Base-by-base conservation (phyloP, 2,888 invertebrate genomes). In the Trachelus stipa region DNA sequence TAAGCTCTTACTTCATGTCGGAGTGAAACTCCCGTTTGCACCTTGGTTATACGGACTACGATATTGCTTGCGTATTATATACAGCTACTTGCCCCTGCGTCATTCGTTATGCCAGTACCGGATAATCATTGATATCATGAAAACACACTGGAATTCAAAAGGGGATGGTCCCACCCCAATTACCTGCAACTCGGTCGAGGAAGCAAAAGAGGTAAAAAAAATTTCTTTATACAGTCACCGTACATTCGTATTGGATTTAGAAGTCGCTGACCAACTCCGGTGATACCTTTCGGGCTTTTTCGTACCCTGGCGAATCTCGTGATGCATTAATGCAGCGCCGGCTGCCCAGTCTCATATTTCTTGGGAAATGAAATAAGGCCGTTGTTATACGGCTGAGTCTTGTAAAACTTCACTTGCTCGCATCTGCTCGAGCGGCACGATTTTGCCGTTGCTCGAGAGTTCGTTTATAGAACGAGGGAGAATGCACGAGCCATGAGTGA, bases 351-450 rank as follows among this genome's bases (percentile, higher is more conserved):
- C 86, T 84, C 85, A 85, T 89, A 88, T 87, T 87, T 89, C 86
- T 88, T 81, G 83, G 82, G 83, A 85, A 86, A 89, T 90, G 89
- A 90, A 88, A 89, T 87, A 89, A 88, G 85, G 83, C 83, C 83
- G 87, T 86, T 85, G 89, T 86, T 88, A 81, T 83, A 83, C 83
- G 79, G 83, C 80, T 81, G 85, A 85, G 83, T 86, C 88, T 87
- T 89, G 89, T 88, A 89, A 89, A 56, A 87, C 85, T 86, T 84
- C 83, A 84, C 83, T 84, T 81, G 81, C 79, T 73, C 73, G 77
- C 77, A 81, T 81, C 80, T 79, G 79, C 80, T 73, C 80, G 79
- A 71, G 56, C 56, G 56, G 56, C 56, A 56, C 56, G 56, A 56
- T 56, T 56, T 56, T 15, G 40, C 40, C 40, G 40, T 23, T 56